Evolutionary conservation across 2,888 invertebrate genomes (phyloP).

Genomic region (Frankliniella fusca): DNA sequence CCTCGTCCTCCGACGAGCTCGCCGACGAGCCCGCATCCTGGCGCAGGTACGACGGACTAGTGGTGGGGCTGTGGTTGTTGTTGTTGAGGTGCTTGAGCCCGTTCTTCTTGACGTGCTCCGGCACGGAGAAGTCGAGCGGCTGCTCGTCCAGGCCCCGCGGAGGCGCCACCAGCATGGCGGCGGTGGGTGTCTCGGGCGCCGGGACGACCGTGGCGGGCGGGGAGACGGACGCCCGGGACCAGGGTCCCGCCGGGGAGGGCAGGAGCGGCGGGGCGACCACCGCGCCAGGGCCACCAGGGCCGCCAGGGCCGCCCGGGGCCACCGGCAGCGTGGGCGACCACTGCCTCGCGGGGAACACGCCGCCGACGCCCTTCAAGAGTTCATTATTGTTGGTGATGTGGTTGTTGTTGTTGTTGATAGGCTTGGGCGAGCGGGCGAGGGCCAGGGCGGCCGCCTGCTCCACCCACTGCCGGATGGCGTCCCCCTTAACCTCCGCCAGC

Average conservation of each 20-base stretch:
- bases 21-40: neutral
- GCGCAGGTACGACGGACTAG: slow-evolving; percentile 7
- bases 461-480: slow-evolving; percentile 23
- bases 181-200: slow-evolving; percentile 12
- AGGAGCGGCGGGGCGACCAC: neutral
- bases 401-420: slow-evolving; percentile 22
- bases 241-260: neutral
- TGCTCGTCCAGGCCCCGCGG: slow-evolving; percentile 3
- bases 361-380: neutral
- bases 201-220: slow-evolving; percentile 12
- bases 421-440: slow-evolving; percentile 17
- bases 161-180: neutral
- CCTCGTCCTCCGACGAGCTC: slow-evolving; percentile 15
- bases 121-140: slow-evolving; percentile 1
- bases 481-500: slow-evolving; percentile 17
- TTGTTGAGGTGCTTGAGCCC: slow-evolving; percentile 13
- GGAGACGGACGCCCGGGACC: slow-evolving; percentile 11
- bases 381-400: slow-evolving; percentile 20
- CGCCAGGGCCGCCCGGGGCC: neutral
- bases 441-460: slow-evolving; percentile 18
- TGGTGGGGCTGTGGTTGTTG: slow-evolving; percentile 17
- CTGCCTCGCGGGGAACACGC: slow-evolving; percentile 2
- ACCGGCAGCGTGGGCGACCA: slow-evolving; percentile 6
- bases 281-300: too few relatives aligned
- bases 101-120: slow-evolving; percentile 18